Evolutionary conservation across 2,797 vertebrate genomes (phyloP).

Genomic region (Enteromius thamalakanensis): DNA sequence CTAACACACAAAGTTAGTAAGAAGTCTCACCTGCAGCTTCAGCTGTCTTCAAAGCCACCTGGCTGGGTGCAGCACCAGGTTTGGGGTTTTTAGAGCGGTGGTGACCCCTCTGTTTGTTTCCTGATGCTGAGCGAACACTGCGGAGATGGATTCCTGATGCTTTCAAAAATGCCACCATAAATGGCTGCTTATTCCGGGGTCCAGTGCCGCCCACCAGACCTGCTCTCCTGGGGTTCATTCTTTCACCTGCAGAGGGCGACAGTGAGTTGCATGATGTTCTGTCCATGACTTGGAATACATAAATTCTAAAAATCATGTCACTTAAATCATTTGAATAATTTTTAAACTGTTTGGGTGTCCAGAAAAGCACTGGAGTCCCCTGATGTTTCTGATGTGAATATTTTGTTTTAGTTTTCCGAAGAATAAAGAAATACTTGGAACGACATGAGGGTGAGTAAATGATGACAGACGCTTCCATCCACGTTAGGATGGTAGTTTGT

Average conservation of each 20-base stretch:
- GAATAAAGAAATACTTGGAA: too few species aligned
- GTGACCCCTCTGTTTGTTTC: constrained; percentile 85
- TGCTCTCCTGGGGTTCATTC: constrained; percentile 82
- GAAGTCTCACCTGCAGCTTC: constrained; percentile 78
- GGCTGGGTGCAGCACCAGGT: constrained; percentile 69
- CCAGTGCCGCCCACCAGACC: constrained; percentile 85
- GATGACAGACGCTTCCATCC: neutral
- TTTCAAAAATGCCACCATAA: constrained; percentile 96
- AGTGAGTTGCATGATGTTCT: constrained; percentile 15
- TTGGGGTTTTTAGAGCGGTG: constrained; percentile 87
- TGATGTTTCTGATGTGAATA: neutral
- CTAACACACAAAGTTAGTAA: neutral
- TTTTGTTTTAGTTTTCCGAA: neutral
- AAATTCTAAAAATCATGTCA: neutral
- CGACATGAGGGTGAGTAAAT: neutral
- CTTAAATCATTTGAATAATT: neutral
- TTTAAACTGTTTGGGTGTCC: neutral
- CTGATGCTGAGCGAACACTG: constrained; percentile 82
- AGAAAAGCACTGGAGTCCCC: neutral
- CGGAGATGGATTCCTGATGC: constrained; percentile 91
- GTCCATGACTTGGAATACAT: neutral
- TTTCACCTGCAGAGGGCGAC: constrained; percentile 80
- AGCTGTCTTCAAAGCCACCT: constrained; percentile 86
- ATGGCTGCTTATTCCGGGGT: constrained; percentile 91
- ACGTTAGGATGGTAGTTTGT: neutral